These are phyloP conservation scores for Dryas iulia DNA, from an alignment of 1,140 invertebrate species.

Conservation along the genomic window DNA sequence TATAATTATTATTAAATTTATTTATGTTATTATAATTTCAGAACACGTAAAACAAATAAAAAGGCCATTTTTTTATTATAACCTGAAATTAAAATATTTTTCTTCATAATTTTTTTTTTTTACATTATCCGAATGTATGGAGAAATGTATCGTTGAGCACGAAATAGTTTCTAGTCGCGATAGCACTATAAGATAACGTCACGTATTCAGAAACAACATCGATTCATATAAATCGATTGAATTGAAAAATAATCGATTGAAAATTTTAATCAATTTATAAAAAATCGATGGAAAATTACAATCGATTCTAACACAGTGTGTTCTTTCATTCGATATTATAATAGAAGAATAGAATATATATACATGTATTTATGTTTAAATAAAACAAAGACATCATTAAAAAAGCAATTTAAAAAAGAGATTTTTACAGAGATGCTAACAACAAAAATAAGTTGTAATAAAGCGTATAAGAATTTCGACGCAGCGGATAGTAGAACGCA, in stretches of 20 bases:
- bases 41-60: too few species aligned
- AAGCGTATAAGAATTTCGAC: too few species aligned
- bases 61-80: too few species aligned
- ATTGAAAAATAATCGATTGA: not conserved
- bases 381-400: too few species aligned
- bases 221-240: not conserved
- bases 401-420: too few species aligned
- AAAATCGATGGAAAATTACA: not conserved
- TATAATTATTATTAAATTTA: not conserved
- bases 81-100: too few species aligned
- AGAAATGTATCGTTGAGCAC: conserved; percentile 19
- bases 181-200: conserved; percentile 24
- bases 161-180: conserved; percentile 34
- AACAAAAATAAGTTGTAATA: too few species aligned
- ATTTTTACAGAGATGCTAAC: too few species aligned
- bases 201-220: not conserved
- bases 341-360: not conserved
- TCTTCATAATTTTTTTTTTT: too few species aligned
- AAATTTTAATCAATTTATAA: not conserved
- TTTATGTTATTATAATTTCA: too few species aligned
- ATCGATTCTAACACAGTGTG: not conserved
- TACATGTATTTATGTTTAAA: too few species aligned
- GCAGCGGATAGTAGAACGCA: too few species aligned
- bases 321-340: not conserved
- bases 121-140: not conserved